Percentiles rank a stretch among this genome's conserved stretches.
Conservation (phyloP, 2,888 invertebrate genomes). For the Oxyteleia sp. region DNA sequence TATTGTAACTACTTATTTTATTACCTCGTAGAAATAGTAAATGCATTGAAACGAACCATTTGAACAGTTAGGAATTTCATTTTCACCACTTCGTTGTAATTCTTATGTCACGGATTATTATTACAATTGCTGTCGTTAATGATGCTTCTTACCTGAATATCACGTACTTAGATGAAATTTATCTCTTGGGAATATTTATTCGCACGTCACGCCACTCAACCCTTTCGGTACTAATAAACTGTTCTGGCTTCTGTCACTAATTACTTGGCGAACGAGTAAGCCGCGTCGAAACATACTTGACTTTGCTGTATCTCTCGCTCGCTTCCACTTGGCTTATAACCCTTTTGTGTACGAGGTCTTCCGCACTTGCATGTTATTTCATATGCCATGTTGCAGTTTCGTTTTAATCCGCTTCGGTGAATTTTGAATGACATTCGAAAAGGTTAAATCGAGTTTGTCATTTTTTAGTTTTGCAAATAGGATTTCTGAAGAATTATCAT, state of each 20-base stretch:
- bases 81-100: too few relatives aligned
- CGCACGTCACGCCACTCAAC: slow-evolving; percentile 74
- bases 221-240: slow-evolving; percentile 84
- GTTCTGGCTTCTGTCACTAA: slow-evolving; percentile 80
- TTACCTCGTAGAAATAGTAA: too few relatives aligned
- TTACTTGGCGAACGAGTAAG: slow-evolving; percentile 80
- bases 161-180: slow-evolving; percentile 75
- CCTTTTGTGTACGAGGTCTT: slow-evolving; percentile 9
- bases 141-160: slow-evolving; percentile 44
- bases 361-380: slow-evolving; percentile 1
- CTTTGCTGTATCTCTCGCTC: slow-evolving; percentile 32
- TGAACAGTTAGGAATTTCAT: too few relatives aligned
- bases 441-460: not conserved
- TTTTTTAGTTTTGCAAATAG: too few relatives aligned
- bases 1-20: not conserved
- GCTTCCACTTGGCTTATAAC: slow-evolving; percentile 13
- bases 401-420: slow-evolving; percentile 18
- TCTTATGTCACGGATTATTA: not conserved
- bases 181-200: slow-evolving; percentile 81
- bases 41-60: too few relatives aligned
- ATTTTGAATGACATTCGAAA: slow-evolving; percentile 2
- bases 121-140: slow-evolving; percentile 9
- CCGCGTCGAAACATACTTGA: slow-evolving; percentile 68
- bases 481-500: too few relatives aligned
- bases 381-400: slow-evolving; percentile 8